Percentiles rank a stretch among this genome's conserved stretches.
phyloP scores from a whole-genome alignment of 2,888 invertebrate species.

The Conomelus anceps region DNA sequence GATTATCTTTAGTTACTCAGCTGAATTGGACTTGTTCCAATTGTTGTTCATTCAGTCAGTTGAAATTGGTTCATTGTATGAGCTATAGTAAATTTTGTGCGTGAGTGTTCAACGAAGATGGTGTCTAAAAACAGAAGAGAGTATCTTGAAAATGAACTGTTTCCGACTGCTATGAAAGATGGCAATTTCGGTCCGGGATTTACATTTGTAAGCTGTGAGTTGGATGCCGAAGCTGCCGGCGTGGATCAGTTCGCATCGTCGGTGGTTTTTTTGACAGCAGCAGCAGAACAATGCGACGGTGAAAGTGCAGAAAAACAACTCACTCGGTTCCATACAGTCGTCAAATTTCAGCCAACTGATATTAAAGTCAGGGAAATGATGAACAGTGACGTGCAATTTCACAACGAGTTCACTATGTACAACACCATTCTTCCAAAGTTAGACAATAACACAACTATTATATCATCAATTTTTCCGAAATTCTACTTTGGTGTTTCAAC shows the following conservation, averaged over 20 bases:
- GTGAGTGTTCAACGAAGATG: not conserved
- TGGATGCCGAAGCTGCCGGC: not conserved
- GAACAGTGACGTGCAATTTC: slow-evolving; percentile 25
- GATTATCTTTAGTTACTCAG: not conserved
- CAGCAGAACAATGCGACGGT: not conserved
- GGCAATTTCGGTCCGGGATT: slow-evolving; percentile 20
- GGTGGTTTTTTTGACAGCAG: slow-evolving; percentile 25
- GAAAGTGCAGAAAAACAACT: not conserved
- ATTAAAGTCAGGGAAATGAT: not conserved
- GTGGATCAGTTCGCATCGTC: slow-evolving; percentile 28
- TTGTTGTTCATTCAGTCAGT: not conserved
- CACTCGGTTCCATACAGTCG: slow-evolving; percentile 14
- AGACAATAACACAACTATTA: slow-evolving; percentile 5
- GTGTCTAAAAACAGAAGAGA: not conserved
- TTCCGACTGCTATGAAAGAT: not conserved
- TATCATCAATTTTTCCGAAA: slow-evolving; percentile 25
- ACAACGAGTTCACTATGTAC: slow-evolving; percentile 31
- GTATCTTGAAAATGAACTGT: not conserved
- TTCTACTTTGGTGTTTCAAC: slow-evolving; percentile 24
- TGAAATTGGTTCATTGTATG: not conserved
- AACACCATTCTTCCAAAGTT: slow-evolving; percentile 29
- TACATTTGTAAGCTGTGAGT: slow-evolving; percentile 10
- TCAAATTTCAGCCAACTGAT: slow-evolving; percentile 22
- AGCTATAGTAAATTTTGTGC: not conserved
- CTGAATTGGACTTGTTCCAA: not conserved